phyloP scores from a whole-genome alignment of 2,113 vertebrate genomes.

The Upupa epops region DNA sequence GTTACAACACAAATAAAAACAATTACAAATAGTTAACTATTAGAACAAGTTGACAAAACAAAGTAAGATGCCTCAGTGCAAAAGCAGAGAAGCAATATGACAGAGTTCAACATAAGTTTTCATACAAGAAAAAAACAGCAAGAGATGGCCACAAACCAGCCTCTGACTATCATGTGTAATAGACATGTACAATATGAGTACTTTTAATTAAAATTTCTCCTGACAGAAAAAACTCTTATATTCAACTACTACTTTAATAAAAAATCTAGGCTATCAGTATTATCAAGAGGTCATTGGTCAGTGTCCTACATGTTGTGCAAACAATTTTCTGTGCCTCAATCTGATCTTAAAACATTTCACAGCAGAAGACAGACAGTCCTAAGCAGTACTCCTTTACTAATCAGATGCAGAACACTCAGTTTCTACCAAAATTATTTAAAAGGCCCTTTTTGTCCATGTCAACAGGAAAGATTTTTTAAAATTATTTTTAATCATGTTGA shows the following conservation, averaged over 20 bases:
- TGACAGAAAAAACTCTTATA: neutral
- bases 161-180: neutral
- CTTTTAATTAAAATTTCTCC: neutral
- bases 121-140: accelerated
- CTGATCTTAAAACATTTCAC: neutral
- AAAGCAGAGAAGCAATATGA: neutral
- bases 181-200: neutral
- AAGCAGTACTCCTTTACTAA: neutral
- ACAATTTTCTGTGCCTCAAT: neutral
- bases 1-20: neutral
- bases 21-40: neutral
- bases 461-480: neutral
- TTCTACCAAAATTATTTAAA: neutral
- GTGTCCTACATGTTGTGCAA: neutral
- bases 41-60: neutral
- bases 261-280: neutral
- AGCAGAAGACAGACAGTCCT: neutral
- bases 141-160: neutral
- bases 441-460: neutral
- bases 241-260: neutral
- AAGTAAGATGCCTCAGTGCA: neutral
- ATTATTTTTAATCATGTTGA: neutral
- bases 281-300: neutral
- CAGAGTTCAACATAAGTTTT: neutral
- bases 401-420: neutral